A percentile compares a stretch with the other conserved stretches of the same genome.
Evolutionary conservation across 2,113 vertebrate genomes (phyloP).

Genomic region (Sapayoa aenigma): DNA sequence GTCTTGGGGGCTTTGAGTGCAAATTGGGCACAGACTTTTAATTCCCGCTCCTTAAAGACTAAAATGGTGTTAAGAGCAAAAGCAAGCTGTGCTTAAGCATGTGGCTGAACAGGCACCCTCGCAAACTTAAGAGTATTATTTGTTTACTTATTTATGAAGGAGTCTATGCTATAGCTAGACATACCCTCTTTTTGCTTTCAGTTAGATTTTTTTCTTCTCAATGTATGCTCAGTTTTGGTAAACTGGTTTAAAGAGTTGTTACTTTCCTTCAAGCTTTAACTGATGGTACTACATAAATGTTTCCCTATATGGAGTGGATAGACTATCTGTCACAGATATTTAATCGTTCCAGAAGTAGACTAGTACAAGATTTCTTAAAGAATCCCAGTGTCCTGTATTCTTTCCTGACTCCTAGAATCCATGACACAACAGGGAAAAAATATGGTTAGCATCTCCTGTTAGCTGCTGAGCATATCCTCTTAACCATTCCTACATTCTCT

Average conservation of each 20-base stretch:
- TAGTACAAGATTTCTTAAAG: conserved; percentile 52
- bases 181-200: conserved; percentile 13
- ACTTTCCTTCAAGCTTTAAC: conserved; percentile 40
- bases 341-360: conserved; percentile 46
- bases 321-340: conserved; percentile 42
- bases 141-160: conserved; percentile 65
- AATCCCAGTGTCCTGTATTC: conserved; percentile 58
- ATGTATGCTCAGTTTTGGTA: conserved; percentile 29
- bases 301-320: conserved; percentile 44
- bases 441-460: background rate
- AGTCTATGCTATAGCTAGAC: conserved; percentile 49
- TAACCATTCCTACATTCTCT: background rate
- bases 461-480: background rate
- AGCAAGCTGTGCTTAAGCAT: background rate
- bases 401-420: conserved; percentile 56
- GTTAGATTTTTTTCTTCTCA: background rate
- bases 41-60: conserved; percentile 2
- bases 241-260: conserved; percentile 41
- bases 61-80: background rate
- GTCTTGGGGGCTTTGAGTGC: background rate
- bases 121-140: conserved; percentile 45
- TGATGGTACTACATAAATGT: conserved; percentile 47
- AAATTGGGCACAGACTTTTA: conserved; percentile 1
- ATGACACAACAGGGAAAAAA: background rate
- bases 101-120: conserved; percentile 3